Evolutionary conservation across 2,888 invertebrate genomes (phyloP), one percentile per base, ranked within the genome.

Genomic region (Agonopterix heracliana): DNA sequence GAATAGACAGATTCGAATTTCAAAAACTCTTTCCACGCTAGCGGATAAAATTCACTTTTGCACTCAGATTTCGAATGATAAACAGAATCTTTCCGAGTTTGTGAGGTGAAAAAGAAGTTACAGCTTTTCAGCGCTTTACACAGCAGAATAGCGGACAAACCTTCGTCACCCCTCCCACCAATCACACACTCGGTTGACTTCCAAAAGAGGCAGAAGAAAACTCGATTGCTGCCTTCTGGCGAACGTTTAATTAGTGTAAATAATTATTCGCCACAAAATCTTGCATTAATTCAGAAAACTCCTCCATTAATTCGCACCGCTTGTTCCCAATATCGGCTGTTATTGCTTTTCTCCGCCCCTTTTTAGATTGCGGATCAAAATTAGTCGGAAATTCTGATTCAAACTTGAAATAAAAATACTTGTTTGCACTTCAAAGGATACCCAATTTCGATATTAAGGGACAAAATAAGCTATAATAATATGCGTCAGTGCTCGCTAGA

Each of bases 141-240:
- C 7, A 26, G 26, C 26, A 26, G 26, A 26, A 26, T 51, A 51
- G 50, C 50, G 51, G 57, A 62, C 60, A 60, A 63, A 66, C 64
- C 68, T 68, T 68, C 70, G 66, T 74, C 72, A 66, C 67, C 55
- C 59, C 68, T 26, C 5, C 26, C 26, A 26, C 66, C 70, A 78
- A 84, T 84, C 78, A 81, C 75, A 78, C 77, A 79, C 78, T 77
- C 70, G 66, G 77, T 67, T 81, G 71, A 54, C 58, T 75, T 66
- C 73, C 74, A 73, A 76, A 81, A 77, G 75, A 70, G 64, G 55
- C 61, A 60, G 56, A 51, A 68, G 64, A 71, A 75, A 78, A 77
- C 69, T 74, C 59, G 55, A 61, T 60, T 57, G 59, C 59, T 54
- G 58, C 60, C 58, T 59, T 56, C 55, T 61, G 56, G 57, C 65